Evolutionary conservation across 1,140 invertebrate species (phyloP), one percentile per base, ranked within the genome.

Genomic region (Oncopeltus fasciatus): DNA sequence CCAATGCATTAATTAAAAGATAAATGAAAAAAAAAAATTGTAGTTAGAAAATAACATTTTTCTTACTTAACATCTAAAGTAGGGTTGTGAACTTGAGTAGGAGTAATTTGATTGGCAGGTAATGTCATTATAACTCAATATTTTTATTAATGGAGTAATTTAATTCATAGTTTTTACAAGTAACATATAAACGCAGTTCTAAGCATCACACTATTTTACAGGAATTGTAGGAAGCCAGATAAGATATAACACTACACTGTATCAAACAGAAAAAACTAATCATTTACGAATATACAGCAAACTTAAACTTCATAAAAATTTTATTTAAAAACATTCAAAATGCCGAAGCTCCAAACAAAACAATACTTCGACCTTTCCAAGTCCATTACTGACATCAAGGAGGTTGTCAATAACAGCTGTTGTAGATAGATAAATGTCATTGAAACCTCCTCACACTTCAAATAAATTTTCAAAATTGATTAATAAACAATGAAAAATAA

Each of bases 31-130:
- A 24, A 9, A 26, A 24, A 14, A 27, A 53, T 24, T 53, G 21
- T 18, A 47, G 44, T 11, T 11, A 47, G 44, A 16, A 27, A 53
- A 53, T 3, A 20, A 53, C 12, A 53, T 8, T 5, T 44, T 44
- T 38, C 61, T 57, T 38, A 62, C 61, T 62, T 62, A 9, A 62
- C 51, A 56, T 62, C 61, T 27, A 62, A 62, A 20, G 61, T 33
- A 28, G 61, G 33, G 43, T 56, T 62, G 51, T 31, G 51, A 18
- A 62, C 61, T 26, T 62, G 61, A 38, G 26, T 57, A 20, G 61
- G 61, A 24, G 4, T 24, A 46, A 29, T 62, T 46, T 62, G 61
- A 31, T 38, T 56, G 12, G 27, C 61, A 57, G 61, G 61, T 14
- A 62, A 20, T 20, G 61, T 62, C 61, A 62, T 62, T 16, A 33